Base-by-base conservation (phyloP, 1,140 invertebrate species). In the Nymphalis io region DNA sequence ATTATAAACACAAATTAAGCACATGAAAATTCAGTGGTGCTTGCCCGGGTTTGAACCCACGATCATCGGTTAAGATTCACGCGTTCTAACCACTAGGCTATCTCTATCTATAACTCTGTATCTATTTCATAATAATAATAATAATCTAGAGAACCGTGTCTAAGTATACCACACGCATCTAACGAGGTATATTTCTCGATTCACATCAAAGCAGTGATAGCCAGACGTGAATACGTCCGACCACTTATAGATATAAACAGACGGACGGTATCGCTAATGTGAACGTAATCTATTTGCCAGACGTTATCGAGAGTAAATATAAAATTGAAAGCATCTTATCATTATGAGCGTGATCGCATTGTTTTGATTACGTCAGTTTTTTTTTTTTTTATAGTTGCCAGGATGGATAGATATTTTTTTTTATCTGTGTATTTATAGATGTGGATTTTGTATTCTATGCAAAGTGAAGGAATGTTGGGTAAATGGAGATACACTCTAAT, bases 321-420 rank as follows among this genome's bases (percentile, higher is more conserved):
- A 84, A 84, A 84, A 84, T 77, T 81, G 80, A 82, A 82, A 77
- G 78, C 74, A 64, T 60, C 77, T 81, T 84, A 84, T 84, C 82
- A 48, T 74, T 76, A 78, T 79, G 74, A 76, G 70, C 33, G 33
- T 62, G 73, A 73, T 68, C 48, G 18, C 75, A 65, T 73, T 77
- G 76, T 69, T 63, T 63, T 64, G 73, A 72, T 68, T 57, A 16
- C 75, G 60, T 71, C 74, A 74, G 63, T 53, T 63, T 51, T 61
- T 61, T 44, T n/a, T 16, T 10, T 42, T 60, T 44, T 44, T 23
- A 23, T 23, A 21, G 2, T 6, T 16, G n/a, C 8, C 40, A 42
- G 40, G 11, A 42, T 12, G 4, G 40, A 15, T 13, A 4, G 40
- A 5, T 39, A 39, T 42, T 15, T 42, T 46, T n/a, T 46, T 46